Evolutionary conservation across 2,113 vertebrate genomes (phyloP).

Genomic region (Hippocampus mohnikei): DNA sequence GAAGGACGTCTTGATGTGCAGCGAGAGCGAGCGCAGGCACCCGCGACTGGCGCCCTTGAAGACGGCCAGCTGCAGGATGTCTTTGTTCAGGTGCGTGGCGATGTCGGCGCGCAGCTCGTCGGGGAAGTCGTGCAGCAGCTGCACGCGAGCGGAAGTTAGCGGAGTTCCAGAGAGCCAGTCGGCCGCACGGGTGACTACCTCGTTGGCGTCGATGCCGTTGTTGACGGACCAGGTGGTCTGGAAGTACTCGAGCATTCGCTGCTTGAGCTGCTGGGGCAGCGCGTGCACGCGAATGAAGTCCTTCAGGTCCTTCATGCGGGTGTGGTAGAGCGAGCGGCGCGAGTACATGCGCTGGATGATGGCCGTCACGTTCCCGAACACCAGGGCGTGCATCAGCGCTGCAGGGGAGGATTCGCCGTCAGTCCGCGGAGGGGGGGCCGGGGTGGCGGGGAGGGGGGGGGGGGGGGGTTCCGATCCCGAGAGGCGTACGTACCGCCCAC

Average conservation of each 20-base stretch:
- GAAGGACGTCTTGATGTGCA: slow-evolving; percentile 95
- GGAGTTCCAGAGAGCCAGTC: no score
- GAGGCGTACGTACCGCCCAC: slow-evolving; percentile 80
- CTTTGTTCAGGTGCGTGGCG: slow-evolving; percentile 96
- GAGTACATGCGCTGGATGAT: slow-evolving; percentile 99
- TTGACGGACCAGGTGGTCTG: slow-evolving; percentile 97
- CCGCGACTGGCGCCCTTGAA: slow-evolving; percentile 90
- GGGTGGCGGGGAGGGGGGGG: no score
- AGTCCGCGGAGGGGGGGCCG: no score
- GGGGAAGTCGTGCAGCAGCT: slow-evolving; percentile 95
- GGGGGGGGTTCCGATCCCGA: no score
- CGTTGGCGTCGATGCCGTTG: slow-evolving; percentile 91
- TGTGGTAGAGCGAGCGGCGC: slow-evolving; percentile 91
- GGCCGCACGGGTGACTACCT: slow-evolving; percentile 67
- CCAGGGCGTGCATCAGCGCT: slow-evolving; percentile 94
- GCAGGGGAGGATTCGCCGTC: not conserved
- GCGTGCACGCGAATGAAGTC: slow-evolving; percentile 92
- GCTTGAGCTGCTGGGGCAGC: slow-evolving; percentile 90
- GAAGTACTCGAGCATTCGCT: slow-evolving; percentile 94
- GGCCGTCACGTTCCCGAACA: slow-evolving; percentile 93
- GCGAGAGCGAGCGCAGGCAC: slow-evolving; percentile 90
- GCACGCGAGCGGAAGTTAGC: not conserved
- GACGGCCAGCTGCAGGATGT: slow-evolving; percentile 91
- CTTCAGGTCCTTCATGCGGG: slow-evolving; percentile 93
- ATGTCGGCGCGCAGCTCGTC: slow-evolving; percentile 93